Base-by-base conservation (phyloP, 2,888 invertebrate genomes). In the Scrobipalpa atriplicella region DNA sequence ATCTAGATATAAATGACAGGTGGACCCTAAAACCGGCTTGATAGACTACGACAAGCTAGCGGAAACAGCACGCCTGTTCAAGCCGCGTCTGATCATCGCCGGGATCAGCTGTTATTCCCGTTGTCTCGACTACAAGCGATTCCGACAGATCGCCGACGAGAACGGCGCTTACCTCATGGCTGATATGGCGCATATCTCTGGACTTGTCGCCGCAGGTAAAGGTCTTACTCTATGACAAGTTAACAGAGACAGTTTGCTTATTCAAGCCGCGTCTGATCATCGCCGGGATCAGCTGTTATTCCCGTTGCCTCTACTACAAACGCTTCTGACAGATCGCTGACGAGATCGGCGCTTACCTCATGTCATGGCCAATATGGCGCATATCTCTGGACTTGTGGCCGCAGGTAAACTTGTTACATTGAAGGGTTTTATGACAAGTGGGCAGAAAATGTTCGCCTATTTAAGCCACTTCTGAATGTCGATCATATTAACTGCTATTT, bases 181-280 rank as follows among this genome's bases (percentile, higher is more conserved):
- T 16, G 99, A 99, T 85, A 99, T 99, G 98, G 98, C 99, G 0
- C 99, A 99, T 84, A 95, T 99, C 64, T 96, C 98, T 51, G 99
- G 99, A 43, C 93, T 99, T 60, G 97, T 99, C 18, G 97, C 98
- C 68, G 97, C 98, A 75, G 96, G 96, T 89, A 85, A n/a, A 29
- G 13, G 9, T 16, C 16, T 16, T 9, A 8, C 6, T 13, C 9
- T 54, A 54, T 6, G 7, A 21, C 19, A 19, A 19, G 56, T 19
- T 29, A 56, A n/a, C 95, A 2, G 95, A 95, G 75, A 96, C 95
- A 21, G 98, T 99, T 0, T 94, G 93, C 73, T 90, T 98, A 0
- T 99, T 99, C 91, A 97, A 97, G 72, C 99, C 99, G 0, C 96
- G 96, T 78, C 86, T 99, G 36, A 98, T 99, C 71, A 96, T 99